These are phyloP conservation scores for Thysanoteuthis rhombus DNA, from an alignment of 2,888 invertebrate species.

Conservation along the genomic window DNA sequence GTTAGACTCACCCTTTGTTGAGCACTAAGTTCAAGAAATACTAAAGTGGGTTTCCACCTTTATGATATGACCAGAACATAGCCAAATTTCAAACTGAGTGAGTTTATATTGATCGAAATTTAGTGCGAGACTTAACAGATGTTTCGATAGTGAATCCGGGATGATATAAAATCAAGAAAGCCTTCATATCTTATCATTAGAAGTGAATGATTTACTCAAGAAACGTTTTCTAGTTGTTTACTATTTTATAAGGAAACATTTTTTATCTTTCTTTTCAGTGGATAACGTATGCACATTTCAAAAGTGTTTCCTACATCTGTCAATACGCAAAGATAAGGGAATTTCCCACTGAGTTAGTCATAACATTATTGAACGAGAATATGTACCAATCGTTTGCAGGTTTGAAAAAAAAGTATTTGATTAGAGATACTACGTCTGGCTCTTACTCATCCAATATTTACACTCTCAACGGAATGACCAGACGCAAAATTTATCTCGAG, in stretches of 20 bases:
- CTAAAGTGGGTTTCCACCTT: background rate
- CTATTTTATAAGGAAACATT: background rate
- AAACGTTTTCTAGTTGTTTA: background rate
- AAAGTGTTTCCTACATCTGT: no score
- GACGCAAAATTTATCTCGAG: no score
- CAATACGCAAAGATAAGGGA: no score
- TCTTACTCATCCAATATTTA: no score
- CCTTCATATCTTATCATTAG: background rate
- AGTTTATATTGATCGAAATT: background rate
- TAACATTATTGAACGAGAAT: no score
- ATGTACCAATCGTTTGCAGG: no score
- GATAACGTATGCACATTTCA: no score
- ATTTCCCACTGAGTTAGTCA: no score
- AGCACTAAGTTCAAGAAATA: background rate
- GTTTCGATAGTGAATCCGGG: background rate
- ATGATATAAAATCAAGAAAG: background rate
- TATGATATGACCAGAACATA: background rate
- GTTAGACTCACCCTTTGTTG: background rate
- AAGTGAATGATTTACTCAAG: background rate
- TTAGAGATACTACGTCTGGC: no score
- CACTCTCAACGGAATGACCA: no score
- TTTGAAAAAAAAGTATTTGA: no score
- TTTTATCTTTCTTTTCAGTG: no score
- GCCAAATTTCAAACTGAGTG: background rate
- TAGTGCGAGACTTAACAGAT: background rate